A percentile compares a stretch with the other conserved stretches of the same genome.
These are phyloP conservation scores for Cirrhinus mrigala DNA, from an alignment of 2,797 vertebrate genomes.

Conservation along the genomic window DNA sequence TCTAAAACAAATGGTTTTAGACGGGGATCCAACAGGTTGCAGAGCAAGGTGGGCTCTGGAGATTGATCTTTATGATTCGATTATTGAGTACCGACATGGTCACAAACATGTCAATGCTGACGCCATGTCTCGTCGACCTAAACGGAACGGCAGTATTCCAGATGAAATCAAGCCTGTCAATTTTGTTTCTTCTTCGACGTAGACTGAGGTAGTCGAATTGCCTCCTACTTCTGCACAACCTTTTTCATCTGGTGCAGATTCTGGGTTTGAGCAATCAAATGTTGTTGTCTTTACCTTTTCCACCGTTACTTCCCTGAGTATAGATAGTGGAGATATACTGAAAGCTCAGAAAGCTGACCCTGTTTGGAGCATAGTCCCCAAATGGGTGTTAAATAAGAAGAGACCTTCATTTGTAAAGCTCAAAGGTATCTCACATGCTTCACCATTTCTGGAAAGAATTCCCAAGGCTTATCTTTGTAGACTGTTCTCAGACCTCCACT, in stretches of 20 bases:
- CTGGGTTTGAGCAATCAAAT: background rate
- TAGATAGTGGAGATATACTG: background rate
- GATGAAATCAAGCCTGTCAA: background rate
- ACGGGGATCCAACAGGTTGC: background rate
- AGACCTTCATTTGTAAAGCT: slow-evolving; percentile 8
- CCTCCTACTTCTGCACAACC: background rate
- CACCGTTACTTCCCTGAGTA: background rate
- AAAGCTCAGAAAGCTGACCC: slow-evolving; percentile 11
- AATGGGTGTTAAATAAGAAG: slow-evolving; percentile 10
- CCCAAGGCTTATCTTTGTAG: slow-evolving; percentile 22
- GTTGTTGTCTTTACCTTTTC: background rate
- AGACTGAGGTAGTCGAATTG: background rate
- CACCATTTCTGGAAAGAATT: slow-evolving; percentile 31
- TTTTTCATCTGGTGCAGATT: background rate
- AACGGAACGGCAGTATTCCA: background rate
- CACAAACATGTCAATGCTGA: no score
- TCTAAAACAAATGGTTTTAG: background rate
- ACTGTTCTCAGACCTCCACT: slow-evolving; percentile 40
- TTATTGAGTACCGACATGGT: background rate
- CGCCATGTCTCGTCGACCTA: background rate
- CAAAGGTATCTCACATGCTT: background rate
- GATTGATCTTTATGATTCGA: background rate
- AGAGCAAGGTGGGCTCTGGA: background rate
- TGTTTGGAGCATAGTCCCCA: background rate
- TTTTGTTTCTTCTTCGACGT: background rate